Base-by-base conservation (phyloP, 2,113 vertebrate genomes). In the Pagrus major region DNA sequence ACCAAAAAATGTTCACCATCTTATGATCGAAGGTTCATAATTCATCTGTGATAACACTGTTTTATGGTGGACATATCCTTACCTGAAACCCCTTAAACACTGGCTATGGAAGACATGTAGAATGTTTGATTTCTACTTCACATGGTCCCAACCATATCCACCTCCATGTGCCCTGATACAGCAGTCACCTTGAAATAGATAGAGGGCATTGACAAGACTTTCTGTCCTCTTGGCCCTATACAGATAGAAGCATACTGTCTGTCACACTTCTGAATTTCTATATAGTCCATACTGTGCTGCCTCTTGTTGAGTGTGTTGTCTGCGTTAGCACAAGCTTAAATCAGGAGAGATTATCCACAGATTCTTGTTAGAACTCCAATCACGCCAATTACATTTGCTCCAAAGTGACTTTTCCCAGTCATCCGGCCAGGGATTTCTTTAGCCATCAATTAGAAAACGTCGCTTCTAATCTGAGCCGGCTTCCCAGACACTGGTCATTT, bases 361-460 rank as follows among this genome's bases (percentile, higher is more conserved):
- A 87, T 90, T 91, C 90, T 87, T 90, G 82, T 92, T 93, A 84
- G 85, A 88, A 96, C 95, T 95, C 95, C 96, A 96, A 96, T 97
- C 96, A 95, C 96, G 96, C 95, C 96, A 97, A 97, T 96, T 97
- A 97, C 95, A 95, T 96, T 97, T 95, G 94, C 94, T 95, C 93
- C 95, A 96, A 97, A 97, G 96, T 97, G 96, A 96, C 96, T 95
- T 93, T 96, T 96, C 95, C 96, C 93, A 94, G 94, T 95, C 94
- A 93, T 94, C 95, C 92, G 86, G 95, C 95, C 92, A 95, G 96
- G 96, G 93, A 96, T 94, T 96, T 96, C 96, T 94, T 96, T 94
- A 87, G 91, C 95, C 96, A 95, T 97, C 96, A 97, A 99, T 99
- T 99, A 99, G 95, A 95, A n/a, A 93, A 95, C 93, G 97, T 96